phyloP scores from a whole-genome alignment of 2,888 invertebrate species.

The Morinoia aosen region DNA sequence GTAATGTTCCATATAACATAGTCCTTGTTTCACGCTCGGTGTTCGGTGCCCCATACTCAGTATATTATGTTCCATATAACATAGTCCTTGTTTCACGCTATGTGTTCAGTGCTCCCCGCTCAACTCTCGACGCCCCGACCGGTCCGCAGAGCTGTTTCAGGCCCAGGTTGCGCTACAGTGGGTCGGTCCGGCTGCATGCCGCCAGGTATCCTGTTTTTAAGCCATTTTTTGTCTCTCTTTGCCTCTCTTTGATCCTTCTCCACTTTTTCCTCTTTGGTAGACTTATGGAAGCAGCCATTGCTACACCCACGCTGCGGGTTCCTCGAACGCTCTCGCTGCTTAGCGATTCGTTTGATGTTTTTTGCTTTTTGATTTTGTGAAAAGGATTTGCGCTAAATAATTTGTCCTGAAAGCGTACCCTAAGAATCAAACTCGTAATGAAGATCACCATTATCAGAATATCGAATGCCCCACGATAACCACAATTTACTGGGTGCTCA shows the following conservation, averaged over 20 bases:
- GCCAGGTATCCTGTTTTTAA: not conserved
- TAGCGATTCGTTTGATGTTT: not conserved
- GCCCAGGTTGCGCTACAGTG: not conserved
- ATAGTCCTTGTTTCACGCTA: not conserved
- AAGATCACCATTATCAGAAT: too few relatives aligned
- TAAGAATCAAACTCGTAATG: too few relatives aligned
- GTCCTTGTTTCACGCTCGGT: not conserved
- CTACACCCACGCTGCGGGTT: not conserved
- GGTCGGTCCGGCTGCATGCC: constrained; percentile 5
- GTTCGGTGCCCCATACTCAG: not conserved
- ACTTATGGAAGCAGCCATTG: not conserved
- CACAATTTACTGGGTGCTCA: too few relatives aligned
- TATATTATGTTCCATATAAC: not conserved
- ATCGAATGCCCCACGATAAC: too few relatives aligned
- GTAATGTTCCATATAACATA: too few relatives aligned
- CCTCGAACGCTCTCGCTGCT: not conserved
- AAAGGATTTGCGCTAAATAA: too few relatives aligned
- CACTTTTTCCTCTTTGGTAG: not conserved
- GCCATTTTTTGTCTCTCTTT: constrained; percentile 1
- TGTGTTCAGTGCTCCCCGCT: not conserved
- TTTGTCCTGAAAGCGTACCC: too few relatives aligned
- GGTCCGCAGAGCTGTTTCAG: not conserved
- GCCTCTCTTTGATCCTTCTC: not conserved
- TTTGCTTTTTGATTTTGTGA: too few relatives aligned
- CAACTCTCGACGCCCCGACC: not conserved